These are phyloP conservation scores for Hydropsyche tenuis DNA, from an alignment of 1,140 invertebrate genomes.

Conservation along the genomic window DNA sequence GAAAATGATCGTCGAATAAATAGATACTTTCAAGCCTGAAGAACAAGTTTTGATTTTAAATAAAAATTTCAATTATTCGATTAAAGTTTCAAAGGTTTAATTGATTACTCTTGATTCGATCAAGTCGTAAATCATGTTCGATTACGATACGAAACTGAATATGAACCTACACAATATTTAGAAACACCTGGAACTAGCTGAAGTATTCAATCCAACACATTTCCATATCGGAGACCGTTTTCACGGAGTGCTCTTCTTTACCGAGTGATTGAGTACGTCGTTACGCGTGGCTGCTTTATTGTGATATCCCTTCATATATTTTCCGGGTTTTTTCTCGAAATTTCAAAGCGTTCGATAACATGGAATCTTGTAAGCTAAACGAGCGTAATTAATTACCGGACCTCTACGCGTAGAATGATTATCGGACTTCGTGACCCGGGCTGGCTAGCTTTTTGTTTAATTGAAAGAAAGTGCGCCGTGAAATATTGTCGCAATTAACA, in stretches of 20 bases:
- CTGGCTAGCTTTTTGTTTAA: not conserved
- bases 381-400: constrained; percentile 22
- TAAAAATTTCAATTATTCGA: no score
- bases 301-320: not conserved
- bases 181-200: not conserved
- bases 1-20: no score
- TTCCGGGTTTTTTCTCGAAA: not conserved
- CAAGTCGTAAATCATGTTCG: no score
- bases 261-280: constrained; percentile 6
- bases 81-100: no score
- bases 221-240: constrained; percentile 6
- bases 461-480: not conserved
- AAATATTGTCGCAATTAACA: no score
- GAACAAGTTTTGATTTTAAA: no score
- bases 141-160: no score
- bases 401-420: constrained; percentile 3
- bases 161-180: not conserved
- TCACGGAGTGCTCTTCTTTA: not conserved
- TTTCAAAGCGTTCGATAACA: constrained; percentile 11
- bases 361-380: constrained; percentile 14
- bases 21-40: no score
- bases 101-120: no score
- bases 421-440: constrained; percentile 14
- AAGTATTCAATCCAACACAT: not conserved
- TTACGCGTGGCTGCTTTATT: constrained; percentile 11